Evolutionary conservation across 2,113 vertebrate species (phyloP), one percentile per base, ranked within the genome.

Genomic region (Dicaeum eximium): DNA sequence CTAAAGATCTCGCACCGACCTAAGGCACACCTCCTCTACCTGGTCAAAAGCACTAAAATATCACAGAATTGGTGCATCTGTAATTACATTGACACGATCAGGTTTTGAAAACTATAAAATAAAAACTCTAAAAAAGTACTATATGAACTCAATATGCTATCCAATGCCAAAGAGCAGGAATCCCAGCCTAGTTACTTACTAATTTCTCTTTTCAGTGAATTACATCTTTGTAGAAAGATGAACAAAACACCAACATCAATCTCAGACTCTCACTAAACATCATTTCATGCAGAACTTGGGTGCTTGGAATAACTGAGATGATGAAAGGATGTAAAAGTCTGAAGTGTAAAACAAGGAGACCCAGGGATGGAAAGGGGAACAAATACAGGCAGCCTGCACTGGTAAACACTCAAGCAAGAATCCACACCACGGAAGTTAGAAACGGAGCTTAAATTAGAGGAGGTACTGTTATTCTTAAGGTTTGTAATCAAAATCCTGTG

Each of bases 401-500:
- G 69, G 60, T 50, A 92, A 94, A 81, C 54, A 61, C 44, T 74
- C 47, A 62, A 66, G 82, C 17, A 92, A 95, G 61, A 71, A 90
- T 60, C 86, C 80, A 74, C 75, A 84, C n/a, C 0, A 0, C 56
- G 31, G 45, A 90, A 83, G 61, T 81, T 37, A 81, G 71, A 93
- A 65, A 69, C 13, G 25, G 53, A 82, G 47, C n/a, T 91, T 88
- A 72, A 88, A 93, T 93, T 85, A 88, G 67, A 88, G 62, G 65
- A 93, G 73, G 53, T 51, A 86, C 38, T 92, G 77, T 58, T 60
- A 88, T 92, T 81, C 93, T 96, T 95, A 80, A 93, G 84, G 65
- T 88, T 91, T 86, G 67, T 92, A 95, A 93, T 92, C 83, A 94
- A 90, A 95, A 95, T 83, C 81, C 75, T 91, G 83, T 92, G 95